Conservation (phyloP, 1,140 invertebrate species). For the Nephila pilipes region DNA sequence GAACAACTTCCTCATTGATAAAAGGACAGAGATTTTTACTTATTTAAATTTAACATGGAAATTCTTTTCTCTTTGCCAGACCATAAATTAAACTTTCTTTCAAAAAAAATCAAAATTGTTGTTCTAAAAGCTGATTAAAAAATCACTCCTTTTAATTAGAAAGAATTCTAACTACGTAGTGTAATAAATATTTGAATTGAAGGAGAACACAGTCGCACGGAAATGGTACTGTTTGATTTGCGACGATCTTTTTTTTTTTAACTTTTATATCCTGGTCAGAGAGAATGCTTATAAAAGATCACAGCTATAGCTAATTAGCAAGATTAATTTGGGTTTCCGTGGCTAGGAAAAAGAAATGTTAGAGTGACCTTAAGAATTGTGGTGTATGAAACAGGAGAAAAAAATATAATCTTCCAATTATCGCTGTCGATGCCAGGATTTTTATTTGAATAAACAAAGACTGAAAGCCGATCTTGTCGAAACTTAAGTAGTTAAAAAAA, state of each 20-base stretch:
- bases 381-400: background rate
- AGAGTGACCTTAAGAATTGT: background rate
- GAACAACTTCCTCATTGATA: background rate
- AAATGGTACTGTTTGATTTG: background rate
- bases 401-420: slow-evolving; percentile 17
- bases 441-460: slow-evolving; percentile 14
- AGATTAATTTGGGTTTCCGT: slow-evolving; percentile 2
- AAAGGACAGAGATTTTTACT: background rate
- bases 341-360: background rate
- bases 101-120: background rate
- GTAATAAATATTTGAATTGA: slow-evolving; percentile 22
- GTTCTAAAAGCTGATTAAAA: background rate
- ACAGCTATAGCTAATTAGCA: background rate
- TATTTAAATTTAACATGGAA: background rate
- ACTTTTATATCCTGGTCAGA: background rate
- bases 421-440: background rate
- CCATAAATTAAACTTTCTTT: background rate
- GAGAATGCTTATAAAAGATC: background rate
- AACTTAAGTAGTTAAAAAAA: background rate
- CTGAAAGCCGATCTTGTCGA: background rate
- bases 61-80: background rate
- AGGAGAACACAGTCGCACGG: background rate
- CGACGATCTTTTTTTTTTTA: background rate
- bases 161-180: background rate
- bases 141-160: slow-evolving; percentile 10